Evolutionary conservation across 2,113 vertebrate species (phyloP).

Genomic region (Microcebus ravelobensis): DNA sequence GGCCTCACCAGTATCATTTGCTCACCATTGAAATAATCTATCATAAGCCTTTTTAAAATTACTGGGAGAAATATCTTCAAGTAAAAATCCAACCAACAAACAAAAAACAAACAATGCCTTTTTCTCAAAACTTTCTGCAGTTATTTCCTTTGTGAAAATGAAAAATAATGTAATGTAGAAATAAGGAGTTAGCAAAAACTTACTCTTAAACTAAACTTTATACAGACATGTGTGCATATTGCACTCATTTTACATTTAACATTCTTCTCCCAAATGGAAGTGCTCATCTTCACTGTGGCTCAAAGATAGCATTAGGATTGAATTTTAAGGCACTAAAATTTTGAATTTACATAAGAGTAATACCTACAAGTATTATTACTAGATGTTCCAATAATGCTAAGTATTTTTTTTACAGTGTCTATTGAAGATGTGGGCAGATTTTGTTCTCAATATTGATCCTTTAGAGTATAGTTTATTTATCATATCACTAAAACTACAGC

Average conservation of each 20-base stretch:
- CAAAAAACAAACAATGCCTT: not conserved
- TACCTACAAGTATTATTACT: constrained; percentile 44
- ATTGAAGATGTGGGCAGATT: constrained; percentile 44
- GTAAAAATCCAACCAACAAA: not conserved
- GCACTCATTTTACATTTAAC: constrained; percentile 31
- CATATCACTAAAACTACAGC: not conserved
- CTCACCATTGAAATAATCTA: not conserved
- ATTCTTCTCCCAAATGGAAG: constrained; percentile 44
- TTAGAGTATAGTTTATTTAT: constrained; percentile 51
- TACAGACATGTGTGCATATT: not conserved
- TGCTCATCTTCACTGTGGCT: constrained; percentile 5
- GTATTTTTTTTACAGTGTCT: not conserved
- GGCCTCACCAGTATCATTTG: not conserved
- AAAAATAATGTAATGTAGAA: not conserved
- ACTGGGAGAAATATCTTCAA: not conserved
- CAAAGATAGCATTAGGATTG: constrained; percentile 38
- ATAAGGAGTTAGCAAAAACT: not conserved
- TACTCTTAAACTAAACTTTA: constrained; percentile 3
- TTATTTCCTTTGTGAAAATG: not conserved
- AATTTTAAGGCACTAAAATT: constrained; percentile 50
- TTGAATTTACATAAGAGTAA: constrained; percentile 51
- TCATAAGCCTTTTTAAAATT: not conserved
- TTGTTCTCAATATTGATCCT: constrained; percentile 52
- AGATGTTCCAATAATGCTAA: constrained; percentile 49
- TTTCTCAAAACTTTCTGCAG: not conserved